Base-by-base conservation (phyloP, 2,888 invertebrate genomes). In the Agrotis clavis region DNA sequence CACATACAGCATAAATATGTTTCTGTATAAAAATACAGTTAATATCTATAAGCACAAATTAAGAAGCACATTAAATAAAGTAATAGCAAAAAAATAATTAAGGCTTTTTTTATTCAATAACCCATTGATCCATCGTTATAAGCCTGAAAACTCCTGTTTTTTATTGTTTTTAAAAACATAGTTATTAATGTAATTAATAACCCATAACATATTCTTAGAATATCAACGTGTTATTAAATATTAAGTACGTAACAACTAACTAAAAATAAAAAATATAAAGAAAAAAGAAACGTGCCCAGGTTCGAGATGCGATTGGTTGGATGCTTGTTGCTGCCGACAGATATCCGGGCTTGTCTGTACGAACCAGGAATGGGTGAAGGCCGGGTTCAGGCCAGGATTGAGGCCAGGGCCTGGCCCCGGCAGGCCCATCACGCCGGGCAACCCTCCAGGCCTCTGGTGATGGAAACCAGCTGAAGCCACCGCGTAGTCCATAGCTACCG, bases 341-440 rank as follows among this genome's bases (percentile, higher is more conserved):
- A 98, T 97, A 97, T 98, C 98, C 98, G 98, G 98, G 97, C 98
- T 98, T 96, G 97, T 95, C 96, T 96, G 97, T 97, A 98, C 98
- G 97, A 98, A 98, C 99, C 99, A 99, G 97, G 98, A 98, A 97
- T 99, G 98, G 94, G 98, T 98, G 97, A 98, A 99, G 92, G 98
- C 98, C 92, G 98, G 97, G 95, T 96, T 93, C 89, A 97, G 92
- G 89, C 95, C 95, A 62, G 95, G 95, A 88, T 95, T 96, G 88
- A 96, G 94, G 71, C 94, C 95, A 51, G 95, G 91, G 92, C 96
- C 96, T 4, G 96, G 95, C 76, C 96, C 96, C 13, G 96, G 94
- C 91, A 97, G 97, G 86, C 97, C 97, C 94, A 97, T 95, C 87
- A 96, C 96, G 86, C 96, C 96, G 70, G 96, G 96, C 90, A 96